Base-by-base conservation (phyloP, 1,140 invertebrate genomes). In the Meteorus sp. region DNA sequence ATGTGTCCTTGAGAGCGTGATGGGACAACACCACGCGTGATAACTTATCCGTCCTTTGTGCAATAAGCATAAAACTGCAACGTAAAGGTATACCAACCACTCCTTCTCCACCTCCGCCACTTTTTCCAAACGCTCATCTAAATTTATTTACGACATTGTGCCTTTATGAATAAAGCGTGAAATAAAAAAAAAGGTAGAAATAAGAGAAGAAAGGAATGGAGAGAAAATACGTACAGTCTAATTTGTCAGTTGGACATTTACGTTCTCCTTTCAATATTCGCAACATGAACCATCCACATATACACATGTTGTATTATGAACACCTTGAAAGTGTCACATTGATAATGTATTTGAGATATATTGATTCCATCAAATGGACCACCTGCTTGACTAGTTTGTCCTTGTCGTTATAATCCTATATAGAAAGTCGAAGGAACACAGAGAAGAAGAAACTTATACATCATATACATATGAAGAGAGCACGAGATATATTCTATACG, bases 301-400 rank as follows among this genome's bases (percentile, higher is more conserved):
- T 29, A 4, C 4, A 5, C 27, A 9, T 29, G 4, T 4, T 29
- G 27, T 29, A 9, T 29, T 9, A 4, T 29, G 27, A 29, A 29
- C 27, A 29, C 27, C 27, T 29, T 29, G 27, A 29, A 29, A 51
- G 29, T 35, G 48, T 51, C 48, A 51, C 48, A 29, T 51, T 13
- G 29, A 51, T 51, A 51, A 51, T 51, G 31, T 20, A 17, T 31
- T 48, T 5, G 45, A 22, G 25, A 31, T 25, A 33, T 25, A 19
- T 31, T 29, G 31, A 20, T 25, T 51, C 48, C 25, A 51, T 31
- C 31, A 20, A n/a, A 25, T 35, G 29, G 11, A 33, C 29, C 48
- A 51, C 29, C 48, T 51, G 48, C 48, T 35, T 29, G 48, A 51
- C 48, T 51, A 51, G 27, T 51, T 35, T 51, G 15, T n/a, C n/a